Base-by-base conservation (phyloP, 2,797 vertebrate genomes). In the Labroides dimidiatus region DNA sequence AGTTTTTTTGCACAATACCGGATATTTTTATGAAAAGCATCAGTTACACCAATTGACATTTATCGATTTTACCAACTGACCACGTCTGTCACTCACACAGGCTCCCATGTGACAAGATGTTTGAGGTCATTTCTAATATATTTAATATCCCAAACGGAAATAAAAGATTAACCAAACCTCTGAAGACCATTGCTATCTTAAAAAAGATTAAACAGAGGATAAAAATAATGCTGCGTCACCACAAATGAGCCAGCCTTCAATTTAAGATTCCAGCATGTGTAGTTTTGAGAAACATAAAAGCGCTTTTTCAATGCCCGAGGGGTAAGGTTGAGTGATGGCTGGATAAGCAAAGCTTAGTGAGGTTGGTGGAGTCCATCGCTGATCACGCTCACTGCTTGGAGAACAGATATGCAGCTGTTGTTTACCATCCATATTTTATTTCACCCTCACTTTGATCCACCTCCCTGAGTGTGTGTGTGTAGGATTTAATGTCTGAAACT, bases 281-380 rank as follows among this genome's bases (percentile, higher is more conserved):
- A 71, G 69, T 16, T 82, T 76, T 63, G 51, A 68, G 71, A 47
- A 72, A 74, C 70, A 77, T 81, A 82, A 80, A 84, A 90, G 80
- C 42, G 30, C 71, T 48, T 44, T 67, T 70, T 76, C n/a, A 82
- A 87, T 83, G 67, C 75, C 63, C 64, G 57, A 53, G 52, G 65
- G 66, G 57, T 45, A 65, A 55, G 74, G 64, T 55, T 54, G 61
- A 79, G 52, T 57, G 71, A 90, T 82, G 56, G 65, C 58, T 62
- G 73, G 81, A 82, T 72, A 81, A 85, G 64, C 53, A 71, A 72
- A 78, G 81, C 76, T 87, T 78, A 87, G 69, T 7, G n/a, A 79
- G 64, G 63, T 74, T 53, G 15, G 43, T 33, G 33, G 67, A 70
- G 70, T 73, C 78, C 62, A 76, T 66, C 53, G 77, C 69, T 80